Base-by-base conservation (phyloP, 2,113 vertebrate species). In the Zingel zingel region DNA sequence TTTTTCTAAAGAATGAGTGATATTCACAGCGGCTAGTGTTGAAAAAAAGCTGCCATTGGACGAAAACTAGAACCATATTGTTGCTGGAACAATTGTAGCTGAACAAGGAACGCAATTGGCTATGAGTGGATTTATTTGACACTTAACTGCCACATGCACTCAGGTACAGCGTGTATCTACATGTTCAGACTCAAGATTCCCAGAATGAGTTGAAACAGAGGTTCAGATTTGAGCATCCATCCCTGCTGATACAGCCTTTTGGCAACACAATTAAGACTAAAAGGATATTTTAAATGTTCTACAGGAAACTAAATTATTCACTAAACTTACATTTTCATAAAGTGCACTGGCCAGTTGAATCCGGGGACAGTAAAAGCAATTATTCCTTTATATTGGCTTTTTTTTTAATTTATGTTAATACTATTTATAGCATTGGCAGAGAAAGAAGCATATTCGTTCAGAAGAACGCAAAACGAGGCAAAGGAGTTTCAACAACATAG, bases 221-320 rank as follows among this genome's bases (percentile, higher is more conserved):
- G 23, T 76, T 77, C n/a, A 71, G 21, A 15, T 56, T 1, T 18
- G 5, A 74, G 82, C 51, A 43, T 70, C n/a, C 12, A 19, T 77
- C 21, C 33, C 33, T 30, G 51, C 74, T 30, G 62, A 88, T 68
- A 8, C 6, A 56, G 59, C 33, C 6, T 15, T 74, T 69, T 82
- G 47, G 33, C 48, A 48, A 76, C 36, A 79, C 43, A 54, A 75
- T 74, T 50, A 65, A 59, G 53, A 18, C 63, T 59, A 66, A 81
- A 86, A 81, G 51, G 50, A 76, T 58, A 53, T 10, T 66, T 47
- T 15, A 71, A 15, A 30, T 23, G 82, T 80, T 77, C n/a, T 30
- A 77, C 11, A 36, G 81, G 64, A 86, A 86, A 77, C 51, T 82
- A 59, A 80, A 85, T 86, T 77, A 88, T 82, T 88, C 64, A 78